Base-by-base conservation (phyloP, 2,113 vertebrate genomes). In the Pterocles burchelli region DNA sequence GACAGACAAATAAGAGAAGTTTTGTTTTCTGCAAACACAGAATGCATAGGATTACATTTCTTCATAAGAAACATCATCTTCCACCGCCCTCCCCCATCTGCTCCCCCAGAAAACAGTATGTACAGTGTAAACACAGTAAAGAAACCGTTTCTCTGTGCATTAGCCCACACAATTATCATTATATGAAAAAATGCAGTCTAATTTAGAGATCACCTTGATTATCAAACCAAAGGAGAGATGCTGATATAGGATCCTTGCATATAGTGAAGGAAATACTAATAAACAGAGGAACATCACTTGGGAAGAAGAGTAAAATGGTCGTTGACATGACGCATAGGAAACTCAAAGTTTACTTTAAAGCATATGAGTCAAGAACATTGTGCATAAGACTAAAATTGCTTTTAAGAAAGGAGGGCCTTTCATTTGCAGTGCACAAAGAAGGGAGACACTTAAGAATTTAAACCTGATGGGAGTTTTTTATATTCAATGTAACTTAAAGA, bases 41-140 rank as follows among this genome's bases (percentile, higher is more conserved):
- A 74, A 22, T 11, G 16, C 26, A 31, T 17, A 43, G 17, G 3
- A 82, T 43, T 62, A 74, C 12, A 17, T 54, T 77, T 66, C 15
- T 77, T 48, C 16, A 5, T 22, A 74, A 72, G 46, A 29, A 89
- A 49, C 3, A 33, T 6, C 20, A 25, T 55, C 58, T 74, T 52
- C 33, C 8, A 46, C 4, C 4, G 28, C 4, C 4, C 2, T 6
- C 7, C 29, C 10, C 5, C 11, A 15, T 10, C 4, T 55, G 21
- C 33, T 58, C 17, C 17, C 16, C 13, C 43, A 88, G 24, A 74
- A 58, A 63, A 59, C 14, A 33, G 13, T 13, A 72, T 11, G 17
- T 14, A 61, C 5, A 38, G 21, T 29, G 15, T 34, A 70, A 91
- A 57, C 43, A 38, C 11, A 76, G 8, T 25, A 78, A 58, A 59